Percentiles rank a stretch among this genome's conserved stretches.
phyloP scores from a whole-genome alignment of 2,797 vertebrate species.

The Eleutherodactylus coqui region DNA sequence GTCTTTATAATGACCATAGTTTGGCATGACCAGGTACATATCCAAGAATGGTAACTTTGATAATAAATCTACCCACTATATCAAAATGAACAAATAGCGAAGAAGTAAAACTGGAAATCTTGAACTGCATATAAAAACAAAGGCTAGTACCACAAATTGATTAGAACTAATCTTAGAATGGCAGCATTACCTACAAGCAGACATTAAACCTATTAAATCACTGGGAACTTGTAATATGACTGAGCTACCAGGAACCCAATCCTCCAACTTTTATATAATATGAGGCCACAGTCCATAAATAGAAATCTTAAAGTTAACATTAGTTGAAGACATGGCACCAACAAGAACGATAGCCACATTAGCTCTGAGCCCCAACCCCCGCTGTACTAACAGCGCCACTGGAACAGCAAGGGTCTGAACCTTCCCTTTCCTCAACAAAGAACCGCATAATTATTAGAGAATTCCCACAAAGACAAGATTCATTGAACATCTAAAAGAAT shows the following conservation, averaged over 20 bases:
- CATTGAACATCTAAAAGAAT: neutral
- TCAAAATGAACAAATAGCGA: neutral
- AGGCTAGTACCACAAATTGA: neutral
- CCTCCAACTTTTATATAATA: neutral
- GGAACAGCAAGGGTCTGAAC: neutral
- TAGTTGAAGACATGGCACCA: neutral
- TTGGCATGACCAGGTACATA: conserved; percentile 1
- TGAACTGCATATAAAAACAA: neutral
- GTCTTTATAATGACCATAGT: neutral
- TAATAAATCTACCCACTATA: conserved; percentile 26
- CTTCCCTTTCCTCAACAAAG: neutral
- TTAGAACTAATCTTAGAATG: neutral
- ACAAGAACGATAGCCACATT: neutral
- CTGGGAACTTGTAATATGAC: neutral
- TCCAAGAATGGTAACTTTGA: neutral
- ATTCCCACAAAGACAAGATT: neutral
- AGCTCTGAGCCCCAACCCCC: neutral
- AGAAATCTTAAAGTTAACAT: neutral
- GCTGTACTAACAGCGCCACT: neutral
- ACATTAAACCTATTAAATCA: neutral
- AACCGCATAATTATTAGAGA: neutral
- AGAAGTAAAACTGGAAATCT: conserved; percentile 15
- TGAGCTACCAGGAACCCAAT: neutral
- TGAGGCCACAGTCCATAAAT: neutral
- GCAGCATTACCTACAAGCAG: neutral